These are phyloP conservation scores for Maconellicoccus hirsutus DNA, from an alignment of 1,140 invertebrate genomes.

Conservation along the genomic window DNA sequence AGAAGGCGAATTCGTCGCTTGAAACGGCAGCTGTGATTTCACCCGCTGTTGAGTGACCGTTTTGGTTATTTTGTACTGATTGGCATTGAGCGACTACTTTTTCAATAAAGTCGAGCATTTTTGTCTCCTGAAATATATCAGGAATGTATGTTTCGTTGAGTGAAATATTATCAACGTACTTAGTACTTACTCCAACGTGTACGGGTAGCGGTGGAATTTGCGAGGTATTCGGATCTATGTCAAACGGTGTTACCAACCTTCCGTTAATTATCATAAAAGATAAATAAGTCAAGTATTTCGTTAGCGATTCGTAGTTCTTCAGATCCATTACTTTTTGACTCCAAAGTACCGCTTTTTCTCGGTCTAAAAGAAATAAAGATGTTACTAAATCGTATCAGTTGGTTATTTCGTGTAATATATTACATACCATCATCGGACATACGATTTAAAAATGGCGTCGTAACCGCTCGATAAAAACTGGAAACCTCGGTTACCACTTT, in stretches of 20 bases:
- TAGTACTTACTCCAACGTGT: neutral
- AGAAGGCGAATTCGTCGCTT: neutral
- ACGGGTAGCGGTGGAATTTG: neutral
- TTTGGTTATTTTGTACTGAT: neutral
- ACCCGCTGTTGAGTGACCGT: neutral
- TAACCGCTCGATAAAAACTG: neutral
- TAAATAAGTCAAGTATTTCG: neutral
- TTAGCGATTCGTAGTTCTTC: neutral
- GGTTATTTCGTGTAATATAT: too few species aligned
- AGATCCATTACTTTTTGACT: neutral
- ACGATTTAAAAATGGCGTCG: neutral
- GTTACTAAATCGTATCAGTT: too few species aligned
- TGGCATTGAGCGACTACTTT: neutral
- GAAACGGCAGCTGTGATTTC: neutral
- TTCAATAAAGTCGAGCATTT: neutral
- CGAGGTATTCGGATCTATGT: neutral
- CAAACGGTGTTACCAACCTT: neutral
- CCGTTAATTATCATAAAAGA: neutral
- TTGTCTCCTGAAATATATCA: neutral
- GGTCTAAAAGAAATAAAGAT: neutral
- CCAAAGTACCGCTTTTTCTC: neutral
- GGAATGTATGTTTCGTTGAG: too few species aligned
- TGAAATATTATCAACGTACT: too few species aligned
- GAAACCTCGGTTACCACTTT: too few species aligned
- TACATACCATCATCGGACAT: neutral